Conservation (phyloP, 2,888 invertebrate genomes). For the Eurytoma adleriae region DNA sequence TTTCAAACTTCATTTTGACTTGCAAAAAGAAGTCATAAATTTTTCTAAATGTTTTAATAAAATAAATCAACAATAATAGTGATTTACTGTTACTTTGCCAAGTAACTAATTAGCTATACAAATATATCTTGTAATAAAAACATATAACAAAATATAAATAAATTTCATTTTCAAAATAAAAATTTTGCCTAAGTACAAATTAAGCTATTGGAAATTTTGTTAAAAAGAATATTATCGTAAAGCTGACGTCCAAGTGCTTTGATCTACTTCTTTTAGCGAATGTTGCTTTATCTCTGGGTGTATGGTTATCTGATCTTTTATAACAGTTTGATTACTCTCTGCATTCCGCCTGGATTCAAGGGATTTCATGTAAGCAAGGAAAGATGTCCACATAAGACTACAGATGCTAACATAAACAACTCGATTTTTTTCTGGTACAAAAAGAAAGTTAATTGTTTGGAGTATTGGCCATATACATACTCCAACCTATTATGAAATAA, state of each 20-base stretch:
- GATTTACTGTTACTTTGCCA: slow-evolving; percentile 6
- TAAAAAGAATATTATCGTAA: slow-evolving; percentile 41
- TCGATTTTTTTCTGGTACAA: slow-evolving; percentile 84
- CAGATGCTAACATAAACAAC: slow-evolving; percentile 85
- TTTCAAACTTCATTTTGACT: slow-evolving; percentile 44
- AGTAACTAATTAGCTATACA: slow-evolving; percentile 11
- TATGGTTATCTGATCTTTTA: slow-evolving; percentile 17
- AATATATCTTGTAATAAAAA: slow-evolving; percentile 18
- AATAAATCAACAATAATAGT: slow-evolving; percentile 33
- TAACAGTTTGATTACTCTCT: slow-evolving; percentile 34
- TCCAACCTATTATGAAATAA: slow-evolving; percentile 79
- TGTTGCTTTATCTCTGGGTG: slow-evolving; percentile 16
- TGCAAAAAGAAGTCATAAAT: slow-evolving; percentile 33
- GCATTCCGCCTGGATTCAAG: slow-evolving; percentile 71
- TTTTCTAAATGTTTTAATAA: slow-evolving; percentile 24
- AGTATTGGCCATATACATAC: slow-evolving; percentile 84
- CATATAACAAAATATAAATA: slow-evolving; percentile 51
- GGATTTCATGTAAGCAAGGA: slow-evolving; percentile 87
- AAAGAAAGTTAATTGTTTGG: slow-evolving; percentile 85
- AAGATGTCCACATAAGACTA: slow-evolving; percentile 87
- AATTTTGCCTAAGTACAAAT: slow-evolving; percentile 52
- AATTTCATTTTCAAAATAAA: slow-evolving; percentile 49
- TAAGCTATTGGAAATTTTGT: slow-evolving; percentile 39
- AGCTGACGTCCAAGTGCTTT: slow-evolving; percentile 30
- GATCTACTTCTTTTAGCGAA: slow-evolving; percentile 25